Base-by-base conservation (phyloP, 2,888 invertebrate genomes). In the Argyra leucocephala region DNA sequence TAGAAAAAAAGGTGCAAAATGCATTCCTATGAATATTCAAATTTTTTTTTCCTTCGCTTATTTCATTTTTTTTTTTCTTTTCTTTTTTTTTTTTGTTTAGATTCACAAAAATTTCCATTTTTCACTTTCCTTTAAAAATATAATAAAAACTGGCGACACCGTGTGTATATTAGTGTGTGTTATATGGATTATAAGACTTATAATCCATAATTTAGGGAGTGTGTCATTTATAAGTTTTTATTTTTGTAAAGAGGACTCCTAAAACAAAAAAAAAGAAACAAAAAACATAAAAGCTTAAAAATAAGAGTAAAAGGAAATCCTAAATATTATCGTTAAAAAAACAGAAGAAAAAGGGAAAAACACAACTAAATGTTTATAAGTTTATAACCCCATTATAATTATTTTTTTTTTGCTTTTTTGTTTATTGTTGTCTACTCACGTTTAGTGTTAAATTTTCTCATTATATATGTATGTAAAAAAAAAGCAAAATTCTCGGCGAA, bases 311-410 rank as follows among this genome's bases (percentile, higher is more conserved):
- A 18, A n/a, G 18, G 18, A 48, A 9, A 48, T 48, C 9, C 48
- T 48, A 18, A 48, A 48, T 48, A 48, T 1, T 48, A 48, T 48
- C 48, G 18, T 18, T 5, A 48, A 48, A 48, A n/a, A 10, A 48
- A 12, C 48, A 48, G 18, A 48, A 48, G 12, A 48, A 48, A 48
- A 48, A 18, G 26, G 26, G 26, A 31, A 48, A 48, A 48, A 48
- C 18, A n/a, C 12, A 15, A 48, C n/a, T 5, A 48, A 37, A 48
- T 48, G 2, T 48, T 48, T 15, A 48, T 48, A 48, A 48, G 48
- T 48, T 48, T 48, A 48, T 48, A n/a, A 48, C 48, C 48, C 48
- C 48, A 48, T 48, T 48, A 48, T 48, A 48, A 48, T 48, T 48
- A 48, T 48, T 48, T 18, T 48, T 18, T 15, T 37, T 26, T 26